Evolutionary conservation across 2,888 invertebrate species (phyloP).

Genomic region (Boloria euphrosyne): DNA sequence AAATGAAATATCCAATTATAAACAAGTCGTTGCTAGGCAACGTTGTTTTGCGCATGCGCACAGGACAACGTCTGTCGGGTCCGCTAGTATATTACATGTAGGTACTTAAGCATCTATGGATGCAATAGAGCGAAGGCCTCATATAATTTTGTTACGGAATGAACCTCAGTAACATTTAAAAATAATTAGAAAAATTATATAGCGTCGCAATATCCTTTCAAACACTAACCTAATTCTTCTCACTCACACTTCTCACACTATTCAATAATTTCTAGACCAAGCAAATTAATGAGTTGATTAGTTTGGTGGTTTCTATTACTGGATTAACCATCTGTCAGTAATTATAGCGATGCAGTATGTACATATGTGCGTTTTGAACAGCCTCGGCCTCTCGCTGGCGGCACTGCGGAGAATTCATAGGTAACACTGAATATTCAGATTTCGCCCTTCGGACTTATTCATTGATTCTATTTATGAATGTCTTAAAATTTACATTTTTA

Average conservation of each 20-base stretch:
- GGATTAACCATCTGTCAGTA: constrained; percentile 39
- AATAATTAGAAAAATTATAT: neutral
- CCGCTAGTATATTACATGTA: no score
- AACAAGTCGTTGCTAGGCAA: no score
- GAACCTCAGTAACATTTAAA: neutral
- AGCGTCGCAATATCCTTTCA: neutral
- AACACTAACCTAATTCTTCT: constrained; percentile 10
- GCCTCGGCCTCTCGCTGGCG: neutral
- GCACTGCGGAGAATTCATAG: constrained; percentile 4
- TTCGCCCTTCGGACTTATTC: neutral
- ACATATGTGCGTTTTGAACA: neutral
- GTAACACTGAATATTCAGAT: neutral
- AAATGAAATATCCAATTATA: no score
- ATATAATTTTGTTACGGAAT: no score
- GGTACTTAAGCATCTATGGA: no score
- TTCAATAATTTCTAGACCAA: constrained; percentile 21
- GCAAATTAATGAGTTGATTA: constrained; percentile 26
- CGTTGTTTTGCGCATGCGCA: no score
- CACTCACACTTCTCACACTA: constrained; percentile 6
- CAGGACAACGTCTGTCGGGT: no score
- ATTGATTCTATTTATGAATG: no score
- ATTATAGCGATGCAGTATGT: constrained; percentile 20
- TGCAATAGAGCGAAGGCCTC: no score
- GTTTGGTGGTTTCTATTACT: constrained; percentile 37
- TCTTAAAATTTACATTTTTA: no score